Evolutionary conservation across 2,113 vertebrate species (phyloP).

Genomic region (Chamaea fasciata): DNA sequence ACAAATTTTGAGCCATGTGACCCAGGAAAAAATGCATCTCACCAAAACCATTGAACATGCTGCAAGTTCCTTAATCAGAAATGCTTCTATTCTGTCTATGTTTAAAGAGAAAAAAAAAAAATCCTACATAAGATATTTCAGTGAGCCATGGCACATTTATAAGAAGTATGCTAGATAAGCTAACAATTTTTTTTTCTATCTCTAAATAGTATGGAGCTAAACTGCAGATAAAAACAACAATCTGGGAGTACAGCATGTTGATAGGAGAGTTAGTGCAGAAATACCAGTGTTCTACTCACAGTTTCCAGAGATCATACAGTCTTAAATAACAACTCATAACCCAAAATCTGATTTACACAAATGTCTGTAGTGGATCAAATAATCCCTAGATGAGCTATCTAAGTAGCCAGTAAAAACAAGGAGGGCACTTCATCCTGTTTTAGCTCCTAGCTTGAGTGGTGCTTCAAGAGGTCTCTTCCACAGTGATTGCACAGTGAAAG

Average conservation of each 20-base stretch:
- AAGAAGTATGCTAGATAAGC: not conserved
- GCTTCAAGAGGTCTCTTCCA: not conserved
- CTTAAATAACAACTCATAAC: not conserved
- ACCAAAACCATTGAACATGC: not conserved
- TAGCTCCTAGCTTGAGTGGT: not conserved
- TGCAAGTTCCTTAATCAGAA: not conserved
- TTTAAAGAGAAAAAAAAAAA: not conserved
- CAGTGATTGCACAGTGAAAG: not conserved
- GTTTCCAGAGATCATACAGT: not conserved
- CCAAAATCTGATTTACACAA: not conserved
- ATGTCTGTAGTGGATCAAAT: not conserved
- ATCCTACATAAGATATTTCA: not conserved
- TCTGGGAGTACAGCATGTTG: not conserved
- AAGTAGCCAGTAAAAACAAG: not conserved
- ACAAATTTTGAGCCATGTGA: not conserved
- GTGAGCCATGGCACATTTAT: not conserved
- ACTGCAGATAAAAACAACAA: not conserved
- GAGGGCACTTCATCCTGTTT: slow-evolving; percentile 24
- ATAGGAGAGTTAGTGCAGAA: not conserved
- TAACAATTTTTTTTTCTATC: not conserved
- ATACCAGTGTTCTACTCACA: not conserved
- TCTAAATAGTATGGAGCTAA: not conserved
- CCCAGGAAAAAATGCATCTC: not conserved
- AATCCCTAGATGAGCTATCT: not conserved
- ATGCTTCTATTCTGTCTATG: not conserved